Conservation (phyloP, 1,140 invertebrate species). For the Drosophila santomea region DNA sequence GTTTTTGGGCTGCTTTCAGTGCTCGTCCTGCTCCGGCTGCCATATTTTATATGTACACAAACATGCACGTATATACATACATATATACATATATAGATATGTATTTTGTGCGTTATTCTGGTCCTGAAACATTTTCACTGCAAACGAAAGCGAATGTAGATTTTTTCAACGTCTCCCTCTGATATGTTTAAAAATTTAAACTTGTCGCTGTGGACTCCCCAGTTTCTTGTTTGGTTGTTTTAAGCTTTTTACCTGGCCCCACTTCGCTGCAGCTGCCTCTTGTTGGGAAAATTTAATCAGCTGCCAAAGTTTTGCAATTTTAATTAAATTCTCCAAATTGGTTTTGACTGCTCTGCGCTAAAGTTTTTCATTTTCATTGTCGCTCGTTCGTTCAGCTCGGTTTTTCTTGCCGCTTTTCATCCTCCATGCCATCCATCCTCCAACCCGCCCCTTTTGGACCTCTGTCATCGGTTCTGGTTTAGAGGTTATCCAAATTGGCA, state of each 20-base stretch:
- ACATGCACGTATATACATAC: slow-evolving; percentile 1
- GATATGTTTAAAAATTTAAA: slow-evolving; percentile 80
- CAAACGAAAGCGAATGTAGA: slow-evolving; percentile 83
- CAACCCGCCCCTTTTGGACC: not conserved
- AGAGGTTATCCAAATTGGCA: slow-evolving; percentile 81
- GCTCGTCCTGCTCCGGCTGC: slow-evolving; percentile 52
- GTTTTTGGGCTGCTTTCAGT: slow-evolving; percentile 57
- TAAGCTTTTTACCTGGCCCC: slow-evolving; percentile 72
- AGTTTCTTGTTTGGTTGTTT: slow-evolving; percentile 51
- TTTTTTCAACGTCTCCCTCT: slow-evolving; percentile 59
- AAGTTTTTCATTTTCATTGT: slow-evolving; percentile 81
- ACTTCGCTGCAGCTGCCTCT: slow-evolving; percentile 9
- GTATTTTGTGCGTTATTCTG: slow-evolving; percentile 20
- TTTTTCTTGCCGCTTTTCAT: slow-evolving; percentile 48
- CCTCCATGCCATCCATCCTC: slow-evolving; percentile 1
- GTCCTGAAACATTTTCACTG: slow-evolving; percentile 55
- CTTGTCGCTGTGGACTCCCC: slow-evolving; percentile 49
- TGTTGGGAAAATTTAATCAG: slow-evolving; percentile 80
- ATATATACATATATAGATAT: not conserved
- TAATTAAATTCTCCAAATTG: slow-evolving; percentile 84
- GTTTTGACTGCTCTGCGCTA: slow-evolving; percentile 82
- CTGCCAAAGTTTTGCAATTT: slow-evolving; percentile 84
- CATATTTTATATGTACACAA: slow-evolving; percentile 61
- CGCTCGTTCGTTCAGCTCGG: slow-evolving; percentile 29
- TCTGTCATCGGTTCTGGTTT: slow-evolving; percentile 61